phyloP scores from a whole-genome alignment of 2,888 invertebrate genomes.

The Scelioninae gen. 2 region DNA sequence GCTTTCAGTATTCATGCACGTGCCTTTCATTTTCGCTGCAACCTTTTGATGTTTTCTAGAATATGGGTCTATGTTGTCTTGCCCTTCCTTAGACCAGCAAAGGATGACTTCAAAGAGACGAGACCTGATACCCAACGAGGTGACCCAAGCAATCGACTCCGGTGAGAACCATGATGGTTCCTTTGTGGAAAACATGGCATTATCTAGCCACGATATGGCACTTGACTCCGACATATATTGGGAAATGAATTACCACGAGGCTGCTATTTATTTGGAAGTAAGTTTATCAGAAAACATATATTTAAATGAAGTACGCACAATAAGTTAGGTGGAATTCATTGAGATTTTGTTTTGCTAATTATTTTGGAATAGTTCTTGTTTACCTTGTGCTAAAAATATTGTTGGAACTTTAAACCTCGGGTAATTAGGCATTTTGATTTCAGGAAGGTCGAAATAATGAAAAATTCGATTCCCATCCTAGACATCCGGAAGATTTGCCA shows the following conservation, averaged over 20 bases:
- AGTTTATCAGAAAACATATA: too few species aligned
- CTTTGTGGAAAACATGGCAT: slow-evolving; percentile 68
- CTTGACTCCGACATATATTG: slow-evolving; percentile 78
- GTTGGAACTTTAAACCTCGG: too few species aligned
- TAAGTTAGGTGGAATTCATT: too few species aligned
- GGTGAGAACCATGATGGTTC: slow-evolving; percentile 62
- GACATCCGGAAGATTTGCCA: slow-evolving; percentile 87
- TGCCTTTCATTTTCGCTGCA: slow-evolving; percentile 60
- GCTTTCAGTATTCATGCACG: slow-evolving; percentile 61
- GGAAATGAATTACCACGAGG: slow-evolving; percentile 94
- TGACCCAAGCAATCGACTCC: slow-evolving; percentile 64
- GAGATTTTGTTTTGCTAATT: too few species aligned
- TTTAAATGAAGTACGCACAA: too few species aligned
- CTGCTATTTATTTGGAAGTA: slow-evolving; percentile 91
- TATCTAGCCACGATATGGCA: slow-evolving; percentile 66
- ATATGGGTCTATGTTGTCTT: slow-evolving; percentile 75
- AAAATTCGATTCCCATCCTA: slow-evolving; percentile 92
- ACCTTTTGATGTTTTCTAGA: slow-evolving; percentile 71
- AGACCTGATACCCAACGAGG: slow-evolving; percentile 65
- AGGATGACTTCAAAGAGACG: slow-evolving; percentile 64
- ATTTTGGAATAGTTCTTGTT: too few species aligned
- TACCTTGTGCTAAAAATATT: too few species aligned
- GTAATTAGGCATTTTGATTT: slow-evolving; percentile 61
- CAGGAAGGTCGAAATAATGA: slow-evolving; percentile 94
- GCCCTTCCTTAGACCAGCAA: slow-evolving; percentile 70